These are phyloP conservation scores for Ephialtes manifestator DNA, from an alignment of 2,888 invertebrate genomes.

Conservation along the genomic window DNA sequence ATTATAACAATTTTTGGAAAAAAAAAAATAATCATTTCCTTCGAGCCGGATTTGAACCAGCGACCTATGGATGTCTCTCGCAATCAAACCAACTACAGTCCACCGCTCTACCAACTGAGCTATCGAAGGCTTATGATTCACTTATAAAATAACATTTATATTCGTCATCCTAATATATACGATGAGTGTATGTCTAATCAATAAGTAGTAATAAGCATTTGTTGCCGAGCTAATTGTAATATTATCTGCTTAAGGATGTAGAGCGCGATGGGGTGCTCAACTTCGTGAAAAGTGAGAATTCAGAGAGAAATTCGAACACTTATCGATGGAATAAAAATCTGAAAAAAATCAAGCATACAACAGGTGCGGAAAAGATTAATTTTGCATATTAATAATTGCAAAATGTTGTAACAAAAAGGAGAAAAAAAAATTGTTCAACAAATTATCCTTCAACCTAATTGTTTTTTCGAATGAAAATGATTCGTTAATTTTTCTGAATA, in stretches of 20 bases:
- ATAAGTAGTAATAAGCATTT: not conserved
- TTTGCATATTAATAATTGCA: too few relatives aligned
- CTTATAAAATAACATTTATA: slow-evolving; percentile 20
- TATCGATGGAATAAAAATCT: too few relatives aligned
- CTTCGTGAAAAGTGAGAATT: too few relatives aligned
- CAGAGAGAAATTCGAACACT: too few relatives aligned
- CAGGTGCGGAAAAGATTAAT: too few relatives aligned
- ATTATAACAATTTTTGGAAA: not conserved
- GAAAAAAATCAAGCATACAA: too few relatives aligned
- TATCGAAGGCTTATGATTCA: slow-evolving; percentile 76
- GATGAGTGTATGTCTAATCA: slow-evolving; percentile 8
- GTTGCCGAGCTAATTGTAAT: not conserved
- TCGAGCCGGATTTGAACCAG: slow-evolving; percentile 85
- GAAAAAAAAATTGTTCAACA: too few relatives aligned
- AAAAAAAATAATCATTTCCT: slow-evolving; percentile 28
- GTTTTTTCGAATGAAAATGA: too few relatives aligned
- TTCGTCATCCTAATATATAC: not conserved
- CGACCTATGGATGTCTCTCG: slow-evolving; percentile 75
- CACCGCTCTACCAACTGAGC: slow-evolving; percentile 86
- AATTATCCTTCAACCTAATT: too few relatives aligned
- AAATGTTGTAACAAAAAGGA: too few relatives aligned
- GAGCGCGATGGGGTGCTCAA: too few relatives aligned
- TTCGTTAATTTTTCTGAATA: too few relatives aligned
- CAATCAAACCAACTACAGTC: slow-evolving; percentile 79
- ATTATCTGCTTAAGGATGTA: not conserved